Evolutionary conservation across 2,888 invertebrate species (phyloP), one percentile per base, ranked within the genome.

Genomic region (Cataglyphis livida): DNA sequence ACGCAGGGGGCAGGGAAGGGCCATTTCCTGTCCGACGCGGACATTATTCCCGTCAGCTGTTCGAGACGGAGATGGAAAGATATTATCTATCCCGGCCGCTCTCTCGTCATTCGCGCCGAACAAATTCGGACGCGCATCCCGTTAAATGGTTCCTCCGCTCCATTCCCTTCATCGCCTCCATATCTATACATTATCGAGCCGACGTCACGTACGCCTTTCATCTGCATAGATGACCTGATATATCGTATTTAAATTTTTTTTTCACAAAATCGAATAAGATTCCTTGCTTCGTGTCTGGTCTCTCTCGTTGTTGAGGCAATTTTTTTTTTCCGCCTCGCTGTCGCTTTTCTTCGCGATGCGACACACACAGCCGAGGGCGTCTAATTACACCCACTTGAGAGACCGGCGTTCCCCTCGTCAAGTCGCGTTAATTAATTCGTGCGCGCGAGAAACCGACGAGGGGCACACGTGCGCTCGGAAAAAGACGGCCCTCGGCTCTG

Each of bases 341-440:
- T 44, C 21, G 21, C 70, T 70, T 44, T 74, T 70, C 78, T 48
- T 32, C 5, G 44, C 41, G 62, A 70, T 78, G 51, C 71, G 70
- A 28, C 28, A 28, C 28, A 73, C 84, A 66, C 59, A 85, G 70
- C 59, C 79, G 84, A 84, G 86, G 85, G 89, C 89, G 87, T 91
- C 85, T 90, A 91, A 90, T 90, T 91, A 90, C 91, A 85, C 82
- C 89, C 90, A 90, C 90, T 90, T 90, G 91, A 91, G 87, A 83
- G 84, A 74, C 83, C 78, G 83, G 79, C 75, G 82, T 84, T 81
- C 76, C 81, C 86, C 81, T 88, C 85, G 82, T 83, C 87, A 84
- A 84, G 73, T 73, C 83, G 81, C 83, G 83, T 82, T 90, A 90
- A 90, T 90, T 90, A 90, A 90, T 90, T 87, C 83, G 89, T 87